A percentile compares a stretch with the other conserved stretches of the same genome.
phyloP scores from a whole-genome alignment of 2,888 invertebrate genomes.

The Lycophotia porphyrea region DNA sequence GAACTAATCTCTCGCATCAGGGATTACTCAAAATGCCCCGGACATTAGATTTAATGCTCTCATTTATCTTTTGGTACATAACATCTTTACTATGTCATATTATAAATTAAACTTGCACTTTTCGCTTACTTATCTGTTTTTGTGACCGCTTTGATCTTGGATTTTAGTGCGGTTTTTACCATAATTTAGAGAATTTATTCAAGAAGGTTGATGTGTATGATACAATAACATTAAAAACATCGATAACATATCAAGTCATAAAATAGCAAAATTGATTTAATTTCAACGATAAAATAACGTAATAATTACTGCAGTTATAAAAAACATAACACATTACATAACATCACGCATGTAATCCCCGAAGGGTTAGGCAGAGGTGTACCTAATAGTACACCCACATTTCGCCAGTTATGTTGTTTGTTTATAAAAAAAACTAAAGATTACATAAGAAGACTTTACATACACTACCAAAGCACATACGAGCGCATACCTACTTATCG shows the following conservation, averaged over 20 bases:
- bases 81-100: background rate
- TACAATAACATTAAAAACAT: background rate
- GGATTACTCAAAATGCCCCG: background rate
- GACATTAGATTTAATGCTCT: background rate
- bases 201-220: too few relatives aligned
- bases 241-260: background rate
- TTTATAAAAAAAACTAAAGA: background rate
- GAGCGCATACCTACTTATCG: conserved; percentile 49
- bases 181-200: background rate
- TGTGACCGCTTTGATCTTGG: background rate
- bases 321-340: too few relatives aligned
- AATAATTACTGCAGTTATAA: background rate
- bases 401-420: too few relatives aligned
- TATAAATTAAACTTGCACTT: background rate
- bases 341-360: too few relatives aligned
- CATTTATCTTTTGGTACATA: background rate
- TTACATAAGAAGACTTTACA: background rate
- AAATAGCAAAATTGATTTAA: background rate
- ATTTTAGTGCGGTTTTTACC: too few relatives aligned
- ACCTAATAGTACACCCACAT: too few relatives aligned
- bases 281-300: background rate
- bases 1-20: background rate
- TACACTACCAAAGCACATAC: background rate
- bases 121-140: background rate
- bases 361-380: too few relatives aligned